Evolutionary conservation across 2,888 invertebrate species (phyloP).

Genomic region (Apamea crenata): DNA sequence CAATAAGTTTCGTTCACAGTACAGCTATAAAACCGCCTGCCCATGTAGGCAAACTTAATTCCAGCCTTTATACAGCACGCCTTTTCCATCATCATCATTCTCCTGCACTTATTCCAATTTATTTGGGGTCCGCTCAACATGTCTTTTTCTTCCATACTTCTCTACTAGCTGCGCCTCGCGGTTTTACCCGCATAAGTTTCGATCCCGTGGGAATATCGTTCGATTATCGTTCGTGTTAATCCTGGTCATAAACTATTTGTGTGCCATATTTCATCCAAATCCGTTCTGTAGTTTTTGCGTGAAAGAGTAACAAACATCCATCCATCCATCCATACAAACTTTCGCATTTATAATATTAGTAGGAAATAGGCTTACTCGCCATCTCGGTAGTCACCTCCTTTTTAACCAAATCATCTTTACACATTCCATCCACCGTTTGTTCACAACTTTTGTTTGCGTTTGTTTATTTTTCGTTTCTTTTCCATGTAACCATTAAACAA

Average conservation of each 20-base stretch:
- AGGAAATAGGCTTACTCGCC: not conserved
- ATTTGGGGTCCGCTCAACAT: not conserved
- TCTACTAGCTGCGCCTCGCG: not conserved
- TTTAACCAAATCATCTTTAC: not conserved
- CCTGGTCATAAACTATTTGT: too few species aligned
- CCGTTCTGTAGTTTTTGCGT: too few species aligned
- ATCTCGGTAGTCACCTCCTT: not conserved
- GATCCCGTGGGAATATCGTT: too few species aligned
- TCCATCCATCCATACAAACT: too few species aligned
- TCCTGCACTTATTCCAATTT: not conserved
- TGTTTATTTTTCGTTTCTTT: not conserved
- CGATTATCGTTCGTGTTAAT: too few species aligned
- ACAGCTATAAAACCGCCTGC: too few species aligned
- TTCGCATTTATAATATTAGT: too few species aligned
- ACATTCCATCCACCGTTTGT: not conserved
- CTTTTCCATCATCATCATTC: not conserved
- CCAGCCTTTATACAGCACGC: not conserved
- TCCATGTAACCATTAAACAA: not conserved
- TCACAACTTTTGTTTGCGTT: not conserved
- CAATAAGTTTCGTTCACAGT: not conserved
- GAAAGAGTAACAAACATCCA: too few species aligned
- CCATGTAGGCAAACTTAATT: not conserved
- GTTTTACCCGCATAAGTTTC: too few species aligned
- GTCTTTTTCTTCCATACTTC: not conserved
- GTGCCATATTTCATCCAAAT: too few species aligned